phyloP scores from a whole-genome alignment of 2,113 vertebrate genomes.

The Aphyosemion australe region DNA sequence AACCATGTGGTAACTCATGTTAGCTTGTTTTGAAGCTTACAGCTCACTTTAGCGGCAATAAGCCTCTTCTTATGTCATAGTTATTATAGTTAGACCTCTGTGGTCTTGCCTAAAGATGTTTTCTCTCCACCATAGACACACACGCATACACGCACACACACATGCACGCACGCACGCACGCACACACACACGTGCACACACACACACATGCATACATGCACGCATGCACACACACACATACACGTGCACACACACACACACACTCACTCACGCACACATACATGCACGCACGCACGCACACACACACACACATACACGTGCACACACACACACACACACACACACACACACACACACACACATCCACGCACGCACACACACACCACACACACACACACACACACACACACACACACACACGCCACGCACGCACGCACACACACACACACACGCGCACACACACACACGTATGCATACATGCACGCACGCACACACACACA shows the following conservation, averaged over 20 bases:
- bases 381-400: slow-evolving; percentile 13
- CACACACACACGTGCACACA: background rate
- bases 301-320: background rate
- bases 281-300: slow-evolving; percentile 8
- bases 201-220: background rate
- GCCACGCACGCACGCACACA: too few relatives aligned
- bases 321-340: slow-evolving; percentile 8
- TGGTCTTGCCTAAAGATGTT: too few relatives aligned
- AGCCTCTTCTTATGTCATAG: slow-evolving; percentile 38
- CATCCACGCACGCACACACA: background rate
- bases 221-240: slow-evolving; percentile 16
- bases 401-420: slow-evolving; percentile 1
- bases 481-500: slow-evolving; percentile 4
- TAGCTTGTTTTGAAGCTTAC: too few relatives aligned
- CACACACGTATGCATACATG: too few relatives aligned
- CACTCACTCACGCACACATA: too few relatives aligned
- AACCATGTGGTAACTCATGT: background rate
- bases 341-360: slow-evolving; percentile 8
- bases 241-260: background rate
- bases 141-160: background rate
- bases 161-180: too few relatives aligned
- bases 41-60: slow-evolving; percentile 27
- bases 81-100: slow-evolving; percentile 37
- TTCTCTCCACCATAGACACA: too few relatives aligned
- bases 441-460: slow-evolving; percentile 1